Conservation (phyloP, 1,140 invertebrate genomes). For the Metopolophium dirhodum region DNA sequence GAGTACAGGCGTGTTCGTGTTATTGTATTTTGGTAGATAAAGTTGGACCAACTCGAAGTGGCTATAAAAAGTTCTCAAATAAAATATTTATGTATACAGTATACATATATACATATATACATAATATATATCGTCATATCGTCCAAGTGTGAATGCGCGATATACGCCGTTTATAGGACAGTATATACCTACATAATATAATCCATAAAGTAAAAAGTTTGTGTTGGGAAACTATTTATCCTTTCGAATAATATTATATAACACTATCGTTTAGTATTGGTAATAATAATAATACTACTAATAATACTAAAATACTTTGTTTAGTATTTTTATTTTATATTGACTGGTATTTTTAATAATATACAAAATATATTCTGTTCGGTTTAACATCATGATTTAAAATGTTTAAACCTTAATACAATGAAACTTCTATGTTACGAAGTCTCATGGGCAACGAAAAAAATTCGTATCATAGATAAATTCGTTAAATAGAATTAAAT, state of each 20-base stretch:
- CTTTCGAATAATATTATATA: neutral
- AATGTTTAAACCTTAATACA: neutral
- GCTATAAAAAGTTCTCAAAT: slow-evolving; percentile 23
- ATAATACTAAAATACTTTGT: neutral
- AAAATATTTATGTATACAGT: slow-evolving; percentile 21
- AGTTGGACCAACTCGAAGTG: neutral
- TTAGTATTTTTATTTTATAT: neutral
- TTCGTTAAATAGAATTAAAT: no score
- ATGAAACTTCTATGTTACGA: no score
- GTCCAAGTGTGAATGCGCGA: neutral
- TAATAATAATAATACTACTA: neutral
- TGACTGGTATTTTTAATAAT: neutral
- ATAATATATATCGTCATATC: neutral
- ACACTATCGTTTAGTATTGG: neutral
- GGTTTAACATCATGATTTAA: neutral
- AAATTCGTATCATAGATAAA: no score
- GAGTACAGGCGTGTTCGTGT: no score
- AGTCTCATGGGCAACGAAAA: no score
- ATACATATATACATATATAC: neutral
- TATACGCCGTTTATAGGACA: neutral
- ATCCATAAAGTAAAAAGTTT: neutral
- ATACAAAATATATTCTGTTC: neutral
- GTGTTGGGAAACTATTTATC: neutral
- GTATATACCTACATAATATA: neutral
- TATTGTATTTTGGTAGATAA: slow-evolving; percentile 13